Percentiles rank a stretch among this genome's conserved stretches.
phyloP scores from a whole-genome alignment of 1,140 invertebrate genomes.

The Matsumurasca onukii region DNA sequence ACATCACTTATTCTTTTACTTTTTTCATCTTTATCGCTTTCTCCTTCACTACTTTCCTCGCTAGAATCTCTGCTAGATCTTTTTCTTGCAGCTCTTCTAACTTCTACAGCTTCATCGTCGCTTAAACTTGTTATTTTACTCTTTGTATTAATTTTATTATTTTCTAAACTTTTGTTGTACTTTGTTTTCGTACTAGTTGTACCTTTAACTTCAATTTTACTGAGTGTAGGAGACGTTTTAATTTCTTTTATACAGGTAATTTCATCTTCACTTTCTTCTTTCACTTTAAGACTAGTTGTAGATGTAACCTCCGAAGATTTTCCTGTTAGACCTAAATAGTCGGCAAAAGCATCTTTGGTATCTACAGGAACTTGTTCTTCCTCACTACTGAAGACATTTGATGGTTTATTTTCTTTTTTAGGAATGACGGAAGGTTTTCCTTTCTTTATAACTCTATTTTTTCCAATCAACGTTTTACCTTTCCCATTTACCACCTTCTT shows the following conservation, averaged over 20 bases:
- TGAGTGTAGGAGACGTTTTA: background rate
- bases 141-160: background rate
- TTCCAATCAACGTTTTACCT: conserved; percentile 4
- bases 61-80: no score
- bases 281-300: background rate
- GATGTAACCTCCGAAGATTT: background rate
- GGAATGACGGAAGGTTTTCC: background rate
- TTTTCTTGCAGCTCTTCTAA: no score
- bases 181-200: background rate
- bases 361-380: background rate
- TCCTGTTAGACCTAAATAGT: conserved; percentile 4
- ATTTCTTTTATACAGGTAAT: background rate
- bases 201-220: background rate
- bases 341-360: conserved; percentile 3
- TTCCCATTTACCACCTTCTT: background rate
- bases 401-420: background rate
- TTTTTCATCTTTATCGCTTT: conserved; percentile 7
- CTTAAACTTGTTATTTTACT: background rate
- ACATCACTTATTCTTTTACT: conserved; percentile 12
- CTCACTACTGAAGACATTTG: background rate
- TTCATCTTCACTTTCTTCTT: background rate
- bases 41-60: conserved; percentile 15
- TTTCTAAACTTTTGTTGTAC: background rate
- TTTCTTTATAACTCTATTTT: conserved; percentile 4
- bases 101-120: background rate